phyloP scores from a whole-genome alignment of 2,113 vertebrate genomes.

The Coptodon rendalli region DNA sequence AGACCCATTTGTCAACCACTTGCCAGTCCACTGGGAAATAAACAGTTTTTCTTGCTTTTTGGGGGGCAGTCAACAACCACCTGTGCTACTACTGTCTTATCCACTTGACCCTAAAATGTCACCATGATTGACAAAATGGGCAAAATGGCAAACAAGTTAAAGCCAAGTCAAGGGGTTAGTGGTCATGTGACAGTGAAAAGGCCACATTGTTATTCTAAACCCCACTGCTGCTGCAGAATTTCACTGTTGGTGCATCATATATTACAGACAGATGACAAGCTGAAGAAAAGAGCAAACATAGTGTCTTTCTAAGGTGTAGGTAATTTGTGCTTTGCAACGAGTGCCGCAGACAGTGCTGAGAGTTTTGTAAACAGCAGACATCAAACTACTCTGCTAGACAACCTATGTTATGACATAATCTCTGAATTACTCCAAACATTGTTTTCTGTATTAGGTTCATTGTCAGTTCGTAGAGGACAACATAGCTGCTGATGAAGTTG shows the following conservation, averaged over 20 bases:
- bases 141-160: background rate
- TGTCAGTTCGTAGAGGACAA: background rate
- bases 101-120: background rate
- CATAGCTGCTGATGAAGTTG: background rate
- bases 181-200: background rate
- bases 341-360: background rate
- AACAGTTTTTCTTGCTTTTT: background rate
- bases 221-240: background rate
- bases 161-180: background rate
- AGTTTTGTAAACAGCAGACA: background rate
- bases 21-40: background rate
- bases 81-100: background rate
- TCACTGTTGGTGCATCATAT: background rate
- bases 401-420: background rate
- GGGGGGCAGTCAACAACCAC: background rate
- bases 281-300: background rate
- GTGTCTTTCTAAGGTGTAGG: background rate
- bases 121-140: background rate
- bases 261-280: background rate
- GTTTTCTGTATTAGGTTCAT: background rate
- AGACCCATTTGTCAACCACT: background rate
- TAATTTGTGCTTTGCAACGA: background rate
- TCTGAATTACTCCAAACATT: background rate
- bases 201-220: background rate
- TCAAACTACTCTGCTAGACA: background rate